phyloP scores from a whole-genome alignment of 30 jellyfish, hydroid and myxozoan species.

The Mastigias papua region DNA sequence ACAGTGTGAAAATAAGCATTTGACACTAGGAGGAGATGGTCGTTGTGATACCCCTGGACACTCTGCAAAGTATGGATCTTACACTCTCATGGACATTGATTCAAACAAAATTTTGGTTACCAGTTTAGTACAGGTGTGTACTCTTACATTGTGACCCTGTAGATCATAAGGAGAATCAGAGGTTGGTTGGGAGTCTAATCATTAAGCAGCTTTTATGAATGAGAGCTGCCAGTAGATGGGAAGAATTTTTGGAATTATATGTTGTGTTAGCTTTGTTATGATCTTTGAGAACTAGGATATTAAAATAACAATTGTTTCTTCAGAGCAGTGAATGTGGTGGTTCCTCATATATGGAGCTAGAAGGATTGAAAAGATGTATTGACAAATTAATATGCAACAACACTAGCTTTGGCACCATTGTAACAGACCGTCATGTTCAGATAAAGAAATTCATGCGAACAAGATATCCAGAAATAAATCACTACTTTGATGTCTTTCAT shows the following conservation, averaged over 20 bases:
- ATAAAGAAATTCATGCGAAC: constrained; percentile 30
- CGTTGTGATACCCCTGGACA: constrained; percentile 51
- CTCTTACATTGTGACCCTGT: not conserved
- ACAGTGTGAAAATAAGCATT: not conserved
- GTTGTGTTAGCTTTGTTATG: not conserved
- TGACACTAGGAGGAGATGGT: constrained; percentile 53
- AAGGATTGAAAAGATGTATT: constrained; percentile 21
- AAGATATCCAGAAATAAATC: constrained; percentile 3
- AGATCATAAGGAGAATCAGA: not conserved
- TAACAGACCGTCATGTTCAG: constrained; percentile 46
- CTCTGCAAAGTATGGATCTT: constrained; percentile 55
- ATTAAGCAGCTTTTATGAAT: not conserved
- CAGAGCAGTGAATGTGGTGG: constrained; percentile 59
- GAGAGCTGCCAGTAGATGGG: not conserved
- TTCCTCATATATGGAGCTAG: constrained; percentile 43
- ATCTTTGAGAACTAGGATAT: not conserved
- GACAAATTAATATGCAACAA: not conserved
- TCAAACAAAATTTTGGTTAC: constrained; percentile 15
- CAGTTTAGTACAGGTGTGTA: constrained; percentile 37
- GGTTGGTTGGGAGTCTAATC: not conserved
- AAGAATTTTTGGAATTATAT: not conserved
- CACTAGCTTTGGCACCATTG: constrained; percentile 1
- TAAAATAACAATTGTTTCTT: not conserved
- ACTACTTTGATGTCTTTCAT: constrained; percentile 46
- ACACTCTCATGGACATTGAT: constrained; percentile 42